Conservation (phyloP, 2,113 vertebrate genomes). For the Silurus asotus region DNA sequence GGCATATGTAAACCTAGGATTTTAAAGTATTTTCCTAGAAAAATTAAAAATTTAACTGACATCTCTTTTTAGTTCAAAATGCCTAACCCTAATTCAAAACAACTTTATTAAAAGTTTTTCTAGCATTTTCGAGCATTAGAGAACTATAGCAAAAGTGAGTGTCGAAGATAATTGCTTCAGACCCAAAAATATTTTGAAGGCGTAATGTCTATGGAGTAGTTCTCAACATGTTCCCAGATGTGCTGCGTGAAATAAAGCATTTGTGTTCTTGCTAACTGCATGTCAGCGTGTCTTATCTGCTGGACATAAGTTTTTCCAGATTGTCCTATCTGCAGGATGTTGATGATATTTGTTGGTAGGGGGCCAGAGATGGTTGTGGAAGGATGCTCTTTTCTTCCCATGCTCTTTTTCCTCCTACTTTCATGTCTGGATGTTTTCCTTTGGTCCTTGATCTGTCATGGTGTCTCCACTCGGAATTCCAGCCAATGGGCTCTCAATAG, state of each 20-base stretch:
- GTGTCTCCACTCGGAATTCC: constrained; percentile 16
- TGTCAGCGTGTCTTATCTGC: constrained; percentile 29
- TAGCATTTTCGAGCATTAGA: background rate
- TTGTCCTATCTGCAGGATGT: constrained; percentile 48
- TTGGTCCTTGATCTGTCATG: constrained; percentile 12
- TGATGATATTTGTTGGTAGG: constrained; percentile 29
- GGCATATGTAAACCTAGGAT: background rate
- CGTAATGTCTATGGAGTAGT: background rate
- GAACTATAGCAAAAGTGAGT: background rate
- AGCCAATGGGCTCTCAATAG: constrained; percentile 2
- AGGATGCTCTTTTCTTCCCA: constrained; percentile 28
- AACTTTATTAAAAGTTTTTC: background rate
- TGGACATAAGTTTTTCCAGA: constrained; percentile 26
- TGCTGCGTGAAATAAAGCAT: background rate
- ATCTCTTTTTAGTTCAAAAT: background rate
- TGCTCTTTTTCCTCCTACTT: constrained; percentile 17
- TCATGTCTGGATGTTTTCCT: constrained; percentile 46
- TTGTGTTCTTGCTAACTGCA: constrained; percentile 14
- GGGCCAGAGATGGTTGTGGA: constrained; percentile 20
- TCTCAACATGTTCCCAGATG: background rate
- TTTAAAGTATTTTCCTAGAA: background rate
- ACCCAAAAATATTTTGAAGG: background rate
- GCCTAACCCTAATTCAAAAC: constrained; percentile 13
- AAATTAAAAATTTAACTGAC: background rate
- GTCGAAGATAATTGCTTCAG: background rate